Percentiles rank a stretch among this genome's conserved stretches.
These are phyloP conservation scores for Neopelma chrysocephalum DNA, from an alignment of 2,797 vertebrate species.

Conservation along the genomic window DNA sequence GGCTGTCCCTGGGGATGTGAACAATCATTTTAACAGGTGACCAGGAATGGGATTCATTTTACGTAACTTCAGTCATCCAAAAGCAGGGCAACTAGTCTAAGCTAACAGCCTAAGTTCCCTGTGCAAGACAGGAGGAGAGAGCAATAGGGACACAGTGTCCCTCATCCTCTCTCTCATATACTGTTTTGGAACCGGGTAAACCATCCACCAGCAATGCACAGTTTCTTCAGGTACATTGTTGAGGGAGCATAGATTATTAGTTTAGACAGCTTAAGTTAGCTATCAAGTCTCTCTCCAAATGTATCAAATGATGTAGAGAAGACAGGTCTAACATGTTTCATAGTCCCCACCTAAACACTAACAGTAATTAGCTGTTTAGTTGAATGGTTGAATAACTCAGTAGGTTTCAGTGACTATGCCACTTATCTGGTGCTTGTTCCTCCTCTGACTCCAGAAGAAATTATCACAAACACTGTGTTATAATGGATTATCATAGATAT, in stretches of 20 bases:
- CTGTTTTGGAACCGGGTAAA: background rate
- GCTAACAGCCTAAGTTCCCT: background rate
- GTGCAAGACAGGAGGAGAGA: background rate
- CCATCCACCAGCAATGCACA: background rate
- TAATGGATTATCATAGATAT: background rate
- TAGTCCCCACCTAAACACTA: background rate
- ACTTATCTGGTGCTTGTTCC: background rate
- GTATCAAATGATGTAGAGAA: background rate
- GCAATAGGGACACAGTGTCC: background rate
- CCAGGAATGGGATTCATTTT: background rate
- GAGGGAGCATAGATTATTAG: background rate
- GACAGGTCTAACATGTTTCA: rapidly evolving
- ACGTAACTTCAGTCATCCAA: background rate
- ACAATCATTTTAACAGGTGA: background rate
- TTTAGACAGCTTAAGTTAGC: background rate
- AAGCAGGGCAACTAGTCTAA: background rate
- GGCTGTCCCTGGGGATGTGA: background rate
- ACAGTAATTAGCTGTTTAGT: background rate
- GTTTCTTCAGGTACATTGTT: background rate
- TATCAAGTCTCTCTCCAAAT: background rate
- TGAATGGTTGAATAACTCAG: background rate
- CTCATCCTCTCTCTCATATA: background rate
- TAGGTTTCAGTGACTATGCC: background rate
- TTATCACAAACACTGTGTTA: background rate
- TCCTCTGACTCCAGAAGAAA: background rate